Percentiles rank a stretch among this genome's conserved stretches.
Conservation (phyloP, 2,888 invertebrate genomes). For the Sinodicranocentrus sp. region DNA sequence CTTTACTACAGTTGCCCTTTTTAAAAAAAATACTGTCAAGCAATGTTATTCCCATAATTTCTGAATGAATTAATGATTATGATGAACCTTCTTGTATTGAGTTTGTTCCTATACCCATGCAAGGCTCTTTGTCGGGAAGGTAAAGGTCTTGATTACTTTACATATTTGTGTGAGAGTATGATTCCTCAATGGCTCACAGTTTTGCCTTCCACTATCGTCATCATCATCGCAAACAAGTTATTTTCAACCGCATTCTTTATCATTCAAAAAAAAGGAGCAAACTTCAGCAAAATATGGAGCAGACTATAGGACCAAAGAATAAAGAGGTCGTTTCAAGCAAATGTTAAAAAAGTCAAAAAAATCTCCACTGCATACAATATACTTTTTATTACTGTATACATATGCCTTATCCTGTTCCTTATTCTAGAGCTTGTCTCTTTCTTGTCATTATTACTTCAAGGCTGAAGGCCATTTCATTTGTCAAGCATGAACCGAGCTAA, state of each 20-base stretch:
- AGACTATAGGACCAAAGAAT: background rate
- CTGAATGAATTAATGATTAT: too few relatives aligned
- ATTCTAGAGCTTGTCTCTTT: constrained; percentile 10
- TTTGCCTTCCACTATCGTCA: background rate
- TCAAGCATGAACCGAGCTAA: constrained; percentile 26
- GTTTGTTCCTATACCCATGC: background rate
- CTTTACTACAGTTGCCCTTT: too few relatives aligned
- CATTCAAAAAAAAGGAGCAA: background rate
- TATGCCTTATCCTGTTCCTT: background rate
- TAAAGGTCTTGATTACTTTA: constrained; percentile 10
- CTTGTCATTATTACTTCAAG: background rate
- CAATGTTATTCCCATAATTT: too few relatives aligned
- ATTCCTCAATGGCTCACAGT: background rate
- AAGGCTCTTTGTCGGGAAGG: background rate
- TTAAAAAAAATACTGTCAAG: too few relatives aligned
- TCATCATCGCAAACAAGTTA: background rate
- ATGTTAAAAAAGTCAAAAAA: constrained; percentile 16
- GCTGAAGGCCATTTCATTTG: constrained; percentile 55
- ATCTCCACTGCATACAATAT: too few relatives aligned
- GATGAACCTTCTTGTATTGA: too few relatives aligned
- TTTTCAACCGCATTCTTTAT: constrained; percentile 5
- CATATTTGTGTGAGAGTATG: too few relatives aligned
- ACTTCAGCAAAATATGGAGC: constrained; percentile 5
- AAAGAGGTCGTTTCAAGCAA: background rate
- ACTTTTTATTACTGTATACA: background rate